Evolutionary conservation across 2,888 invertebrate species (phyloP).

Genomic region (Megamerina dolium): DNA sequence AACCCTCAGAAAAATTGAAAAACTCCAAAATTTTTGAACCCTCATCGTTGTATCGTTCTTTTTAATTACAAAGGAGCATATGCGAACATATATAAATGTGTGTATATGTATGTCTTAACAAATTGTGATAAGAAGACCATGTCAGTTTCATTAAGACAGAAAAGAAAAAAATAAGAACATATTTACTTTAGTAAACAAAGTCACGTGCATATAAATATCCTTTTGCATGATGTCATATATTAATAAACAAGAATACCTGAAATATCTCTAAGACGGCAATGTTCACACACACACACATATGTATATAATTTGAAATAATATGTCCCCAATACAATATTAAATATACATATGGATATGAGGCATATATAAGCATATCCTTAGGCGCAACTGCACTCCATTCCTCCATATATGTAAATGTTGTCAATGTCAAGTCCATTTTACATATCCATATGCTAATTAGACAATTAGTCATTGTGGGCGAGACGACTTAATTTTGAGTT

Average conservation of each 20-base stretch:
- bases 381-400: too few species aligned
- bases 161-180: conserved; percentile 8
- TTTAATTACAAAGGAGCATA: neutral
- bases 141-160: conserved; percentile 17
- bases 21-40: neutral
- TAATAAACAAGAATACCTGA: too few species aligned
- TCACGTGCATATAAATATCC: conserved; percentile 24
- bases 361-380: too few species aligned
- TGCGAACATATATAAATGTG: too few species aligned
- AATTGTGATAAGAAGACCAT: conserved; percentile 4
- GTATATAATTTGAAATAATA: too few species aligned
- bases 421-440: conserved; percentile 26
- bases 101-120: too few species aligned
- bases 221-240: neutral
- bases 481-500: conserved; percentile 37
- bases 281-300: neutral
- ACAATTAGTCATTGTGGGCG: conserved; percentile 50
- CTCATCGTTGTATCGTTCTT: neutral
- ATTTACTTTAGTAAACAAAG: conserved; percentile 17
- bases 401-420: neutral
- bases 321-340: too few species aligned
- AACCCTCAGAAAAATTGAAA: too few species aligned
- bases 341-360: too few species aligned
- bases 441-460: conserved; percentile 50
- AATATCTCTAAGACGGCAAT: too few species aligned